Evolutionary conservation across 2,797 vertebrate species (phyloP), one percentile per base, ranked within the genome.

Genomic region (Falco naumanni): DNA sequence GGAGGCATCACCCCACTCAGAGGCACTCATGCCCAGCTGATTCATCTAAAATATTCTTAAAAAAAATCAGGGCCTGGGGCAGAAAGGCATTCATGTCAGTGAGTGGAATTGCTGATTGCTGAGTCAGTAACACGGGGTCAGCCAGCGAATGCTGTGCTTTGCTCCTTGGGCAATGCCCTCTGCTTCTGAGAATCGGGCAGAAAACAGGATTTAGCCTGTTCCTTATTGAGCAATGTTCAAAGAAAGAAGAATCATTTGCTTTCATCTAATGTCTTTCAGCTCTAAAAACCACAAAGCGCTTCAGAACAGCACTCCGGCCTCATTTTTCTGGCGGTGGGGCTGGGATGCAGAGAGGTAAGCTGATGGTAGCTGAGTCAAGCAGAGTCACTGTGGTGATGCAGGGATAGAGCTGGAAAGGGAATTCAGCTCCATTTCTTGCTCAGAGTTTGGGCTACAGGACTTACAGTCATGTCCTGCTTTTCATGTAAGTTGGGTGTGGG

Each of bases 171-270:
- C 69, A 77, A 64, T 85, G 89, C 68, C 59, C 80, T 84, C 87
- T 48, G 70, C 84, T 53, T 76, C 89, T 43, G 84, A 69, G 89
- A 63, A 48, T 3, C 1, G 2, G 60, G 69, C 64, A 90, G 57
- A 19, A 39, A 89, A 13, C 78, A 84, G 72, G 78, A 75, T 82
- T 93, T 79, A 60, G 93, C 81, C 74, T 87, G 86, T 25, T 71
- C 31, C 60, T 90, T 61, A 60, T 75, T 84, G 87, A 92, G 76
- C 79, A 84, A 85, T 17, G 45, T n/a, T 74, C 29, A 24, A 51
- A 61, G 22, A 15, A 74, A 48, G 24, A 51, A 68, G 65, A 53
- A 37, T 11, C 14, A 21, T 26, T 87, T 76, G 77, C 77, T 95
- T 84, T 66, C 56, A 69, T 75, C 69, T 69, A 20, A 31, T 64